These are phyloP conservation scores for Pristionchus entomophagus DNA, from an alignment of 2,888 invertebrate species.

Conservation along the genomic window DNA sequence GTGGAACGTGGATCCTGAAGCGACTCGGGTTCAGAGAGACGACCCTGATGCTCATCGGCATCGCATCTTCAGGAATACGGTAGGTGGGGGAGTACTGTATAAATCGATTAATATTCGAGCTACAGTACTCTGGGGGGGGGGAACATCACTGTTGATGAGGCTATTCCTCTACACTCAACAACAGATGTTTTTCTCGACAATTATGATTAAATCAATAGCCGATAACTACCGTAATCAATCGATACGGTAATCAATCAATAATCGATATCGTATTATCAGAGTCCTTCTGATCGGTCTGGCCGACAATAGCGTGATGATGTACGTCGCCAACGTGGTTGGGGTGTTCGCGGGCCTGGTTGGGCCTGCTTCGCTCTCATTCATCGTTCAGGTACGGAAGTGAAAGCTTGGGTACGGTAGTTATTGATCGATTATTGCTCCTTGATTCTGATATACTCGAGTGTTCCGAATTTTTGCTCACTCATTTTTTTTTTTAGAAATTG, in stretches of 20 bases:
- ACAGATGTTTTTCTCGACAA: not conserved
- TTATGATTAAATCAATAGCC: not conserved
- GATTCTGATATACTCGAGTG: no score
- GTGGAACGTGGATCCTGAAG: constrained; percentile 58
- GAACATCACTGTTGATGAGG: no score
- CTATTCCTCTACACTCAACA: no score
- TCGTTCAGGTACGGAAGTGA: constrained; percentile 50
- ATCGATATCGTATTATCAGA: not conserved
- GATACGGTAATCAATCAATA: not conserved
- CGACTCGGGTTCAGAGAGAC: constrained; percentile 60
- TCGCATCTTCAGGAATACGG: constrained; percentile 56
- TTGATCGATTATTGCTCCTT: no score
- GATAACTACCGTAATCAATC: not conserved
- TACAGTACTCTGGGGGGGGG: not conserved
- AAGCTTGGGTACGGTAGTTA: no score
- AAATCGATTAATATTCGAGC: not conserved
- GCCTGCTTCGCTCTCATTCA: constrained; percentile 64
- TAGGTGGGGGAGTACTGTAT: constrained; percentile 46
- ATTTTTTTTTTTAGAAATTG: no score
- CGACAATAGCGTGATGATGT: constrained; percentile 57
- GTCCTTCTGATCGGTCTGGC: constrained; percentile 6
- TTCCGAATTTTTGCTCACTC: no score
- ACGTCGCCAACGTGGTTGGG: constrained; percentile 60
- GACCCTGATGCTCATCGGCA: constrained; percentile 62
- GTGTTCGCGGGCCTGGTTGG: constrained; percentile 61